Evolutionary conservation across 1,140 invertebrate species (phyloP).

Genomic region (Muscidifurax raptorellus): DNA sequence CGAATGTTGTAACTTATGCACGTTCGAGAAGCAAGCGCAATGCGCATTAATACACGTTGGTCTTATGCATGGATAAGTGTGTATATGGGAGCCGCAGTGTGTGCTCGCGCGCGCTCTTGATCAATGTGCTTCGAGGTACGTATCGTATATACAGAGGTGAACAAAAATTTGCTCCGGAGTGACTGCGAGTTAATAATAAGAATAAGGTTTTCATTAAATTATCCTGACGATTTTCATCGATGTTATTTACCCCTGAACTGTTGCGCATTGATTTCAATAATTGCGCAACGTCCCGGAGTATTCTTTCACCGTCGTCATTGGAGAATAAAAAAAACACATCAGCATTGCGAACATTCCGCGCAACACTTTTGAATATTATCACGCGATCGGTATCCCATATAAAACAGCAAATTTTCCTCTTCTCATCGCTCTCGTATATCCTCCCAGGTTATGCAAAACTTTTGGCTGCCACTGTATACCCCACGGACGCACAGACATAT

Average conservation of each 20-base stretch:
- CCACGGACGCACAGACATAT: neutral
- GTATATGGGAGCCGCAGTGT: neutral
- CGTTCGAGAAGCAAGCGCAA: neutral
- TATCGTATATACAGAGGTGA: neutral
- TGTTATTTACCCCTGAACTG: too few species aligned
- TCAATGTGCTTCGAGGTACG: slow-evolving; percentile 13
- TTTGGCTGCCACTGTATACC: slow-evolving; percentile 37
- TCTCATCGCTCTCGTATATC: neutral
- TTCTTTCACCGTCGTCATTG: too few species aligned
- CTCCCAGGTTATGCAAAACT: slow-evolving; percentile 45
- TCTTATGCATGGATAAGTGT: neutral
- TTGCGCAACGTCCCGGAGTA: too few species aligned
- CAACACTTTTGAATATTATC: slow-evolving; percentile 22
- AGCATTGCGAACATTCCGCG: too few species aligned
- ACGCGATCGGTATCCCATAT: slow-evolving; percentile 18
- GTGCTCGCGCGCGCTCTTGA: neutral
- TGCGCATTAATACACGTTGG: neutral
- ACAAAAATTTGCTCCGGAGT: neutral
- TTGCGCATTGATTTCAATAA: too few species aligned
- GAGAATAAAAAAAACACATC: too few species aligned
- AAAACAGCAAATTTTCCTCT: slow-evolving; percentile 3
- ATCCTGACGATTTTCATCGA: too few species aligned
- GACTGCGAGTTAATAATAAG: too few species aligned
- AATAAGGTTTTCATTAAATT: too few species aligned
- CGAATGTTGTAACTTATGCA: neutral